Percentiles rank a stretch among this genome's conserved stretches.
Conservation (phyloP, 53 echinoderm and acorn worm genomes). For the Pentamera pediparva region DNA sequence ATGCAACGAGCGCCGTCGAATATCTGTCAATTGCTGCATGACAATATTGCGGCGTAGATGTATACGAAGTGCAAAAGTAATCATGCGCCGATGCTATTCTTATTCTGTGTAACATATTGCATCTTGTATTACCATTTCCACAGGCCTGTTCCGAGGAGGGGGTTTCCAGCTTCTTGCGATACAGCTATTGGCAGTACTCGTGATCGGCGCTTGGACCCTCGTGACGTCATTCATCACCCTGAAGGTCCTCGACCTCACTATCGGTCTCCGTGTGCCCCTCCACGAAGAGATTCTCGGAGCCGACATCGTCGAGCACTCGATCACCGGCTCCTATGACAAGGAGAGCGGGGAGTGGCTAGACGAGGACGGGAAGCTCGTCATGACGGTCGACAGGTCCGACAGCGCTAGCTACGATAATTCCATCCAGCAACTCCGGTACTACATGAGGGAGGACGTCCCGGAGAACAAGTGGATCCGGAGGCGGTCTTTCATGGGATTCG, state of each 20-base stretch:
- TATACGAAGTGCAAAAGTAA: no score
- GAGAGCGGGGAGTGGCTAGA: constrained; percentile 54
- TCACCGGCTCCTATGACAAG: constrained; percentile 77
- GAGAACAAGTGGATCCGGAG: background rate
- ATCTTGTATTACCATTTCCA: background rate
- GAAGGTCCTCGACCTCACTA: constrained; percentile 51
- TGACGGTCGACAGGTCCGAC: constrained; percentile 33
- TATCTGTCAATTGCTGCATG: no score
- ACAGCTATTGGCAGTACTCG: constrained; percentile 53
- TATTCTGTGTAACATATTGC: background rate
- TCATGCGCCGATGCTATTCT: no score
- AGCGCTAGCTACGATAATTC: constrained; percentile 32
- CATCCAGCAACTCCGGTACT: background rate
- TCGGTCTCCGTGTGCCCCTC: constrained; percentile 80
- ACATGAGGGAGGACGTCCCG: constrained; percentile 12
- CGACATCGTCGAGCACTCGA: constrained; percentile 85
- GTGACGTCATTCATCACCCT: constrained; percentile 50
- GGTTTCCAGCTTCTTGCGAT: constrained; percentile 62
- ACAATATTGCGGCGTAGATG: no score
- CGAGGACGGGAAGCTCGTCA: constrained; percentile 42
- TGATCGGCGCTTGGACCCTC: constrained; percentile 61
- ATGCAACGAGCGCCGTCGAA: no score
- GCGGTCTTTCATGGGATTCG: constrained; percentile 10
- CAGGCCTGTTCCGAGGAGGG: constrained; percentile 75
- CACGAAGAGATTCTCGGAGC: constrained; percentile 86